A percentile compares a stretch with the other conserved stretches of the same genome.
Conservation (phyloP, 2,888 invertebrate genomes). For the Brenthis daphne region DNA sequence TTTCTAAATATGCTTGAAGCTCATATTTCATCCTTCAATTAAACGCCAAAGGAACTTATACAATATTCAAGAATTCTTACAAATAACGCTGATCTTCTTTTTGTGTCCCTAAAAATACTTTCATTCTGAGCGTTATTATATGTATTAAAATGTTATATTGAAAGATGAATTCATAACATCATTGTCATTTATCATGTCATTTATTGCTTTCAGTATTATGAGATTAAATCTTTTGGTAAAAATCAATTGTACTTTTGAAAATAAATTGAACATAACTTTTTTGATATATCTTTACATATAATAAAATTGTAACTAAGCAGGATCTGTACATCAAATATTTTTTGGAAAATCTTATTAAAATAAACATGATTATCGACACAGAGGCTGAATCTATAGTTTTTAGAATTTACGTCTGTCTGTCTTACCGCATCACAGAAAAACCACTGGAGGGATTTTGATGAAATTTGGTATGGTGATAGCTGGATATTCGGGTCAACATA, state of each 20-base stretch:
- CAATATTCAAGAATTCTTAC: conserved; percentile 8
- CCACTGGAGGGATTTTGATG: too few relatives aligned
- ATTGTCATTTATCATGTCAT: too few relatives aligned
- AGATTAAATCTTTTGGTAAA: neutral
- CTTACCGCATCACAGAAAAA: too few relatives aligned
- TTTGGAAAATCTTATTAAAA: neutral
- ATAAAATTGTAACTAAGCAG: too few relatives aligned
- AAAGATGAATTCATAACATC: conserved; percentile 8
- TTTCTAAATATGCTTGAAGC: too few relatives aligned
- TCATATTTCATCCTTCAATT: conserved; percentile 10
- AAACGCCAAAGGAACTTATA: conserved; percentile 3
- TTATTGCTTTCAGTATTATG: conserved; percentile 1
- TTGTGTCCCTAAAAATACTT: conserved; percentile 19
- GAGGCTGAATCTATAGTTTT: too few relatives aligned
- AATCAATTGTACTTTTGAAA: neutral
- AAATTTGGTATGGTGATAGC: too few relatives aligned
- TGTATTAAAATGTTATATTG: conserved; percentile 38
- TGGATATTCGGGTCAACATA: too few relatives aligned
- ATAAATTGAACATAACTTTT: neutral
- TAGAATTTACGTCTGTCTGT: too few relatives aligned
- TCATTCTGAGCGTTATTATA: conserved; percentile 3
- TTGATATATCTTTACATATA: neutral
- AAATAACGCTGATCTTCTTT: neutral
- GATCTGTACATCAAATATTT: too few relatives aligned
- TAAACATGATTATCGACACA: too few relatives aligned